Evolutionary conservation across 2,888 invertebrate species (phyloP), one percentile per base, ranked within the genome.

Genomic region (Melipona beecheii): DNA sequence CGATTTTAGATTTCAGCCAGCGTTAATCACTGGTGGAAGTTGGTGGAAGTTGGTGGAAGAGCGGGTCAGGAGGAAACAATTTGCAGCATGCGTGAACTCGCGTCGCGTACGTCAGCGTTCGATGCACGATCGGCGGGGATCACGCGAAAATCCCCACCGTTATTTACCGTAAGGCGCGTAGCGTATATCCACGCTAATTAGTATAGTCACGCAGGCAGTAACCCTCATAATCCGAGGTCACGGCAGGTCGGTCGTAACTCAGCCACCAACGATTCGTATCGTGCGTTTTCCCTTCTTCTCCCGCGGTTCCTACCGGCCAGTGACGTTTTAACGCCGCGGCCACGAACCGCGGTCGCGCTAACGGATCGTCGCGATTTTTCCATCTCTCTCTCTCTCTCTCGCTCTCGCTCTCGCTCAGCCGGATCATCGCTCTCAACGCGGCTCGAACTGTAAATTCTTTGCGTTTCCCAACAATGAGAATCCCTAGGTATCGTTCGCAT

Each of bases 161-260:
- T 84, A 85, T 90, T 86, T 86, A 89, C 86, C 90, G 86, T 86
- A 85, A 89, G 83, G 60, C 70, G 78, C 83, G 78, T 86, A 87
- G 85, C 85, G 83, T 88, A 90, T 87, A 90, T 89, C 81, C 89
- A 86, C 87, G 86, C 89, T 90, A 90, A 90, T 90, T 90, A 90
- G 89, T 90, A 86, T 88, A 90, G 83, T 90, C 84, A 85, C 89
- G 75, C 86, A 83, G 75, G 84, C 89, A 90, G 88, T 88, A 90
- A 88, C 88, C 90, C 86, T 89, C 89, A 89, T 89, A 90, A 90
- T 90, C 90, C 87, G 89, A 90, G 89, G 89, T 90, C 89, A 83
- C 70, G 15, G 68, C 87, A 82, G 89, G 89, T 90, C 90, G 90
- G 82, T 83, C 85, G 86, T 90, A 90, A 90, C 88, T 90, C 90